Conservation (phyloP, 1,140 invertebrate genomes). For the Gryon sp. region DNA sequence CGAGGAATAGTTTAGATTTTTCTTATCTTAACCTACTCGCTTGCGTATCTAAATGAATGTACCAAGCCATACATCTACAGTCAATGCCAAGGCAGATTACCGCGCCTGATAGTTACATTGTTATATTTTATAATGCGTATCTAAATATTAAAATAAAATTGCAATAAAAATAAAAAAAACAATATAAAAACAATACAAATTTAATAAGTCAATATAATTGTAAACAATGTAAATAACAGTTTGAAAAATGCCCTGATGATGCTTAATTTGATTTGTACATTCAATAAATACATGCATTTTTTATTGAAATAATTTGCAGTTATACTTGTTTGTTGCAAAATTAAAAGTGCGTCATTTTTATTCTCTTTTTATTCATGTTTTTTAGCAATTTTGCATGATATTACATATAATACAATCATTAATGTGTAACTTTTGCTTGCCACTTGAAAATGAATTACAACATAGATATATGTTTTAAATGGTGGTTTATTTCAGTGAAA, state of each 20-base stretch:
- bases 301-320: no score
- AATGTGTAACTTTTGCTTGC: conserved; percentile 30
- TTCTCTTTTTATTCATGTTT: no score
- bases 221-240: no score
- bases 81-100: conserved; percentile 66
- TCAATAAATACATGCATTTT: not conserved
- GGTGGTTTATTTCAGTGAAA: conserved; percentile 50
- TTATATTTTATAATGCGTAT: conserved; percentile 13
- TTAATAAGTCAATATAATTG: no score
- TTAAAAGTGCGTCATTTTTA: no score
- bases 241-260: no score
- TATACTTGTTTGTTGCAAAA: no score
- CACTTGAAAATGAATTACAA: conserved; percentile 47
- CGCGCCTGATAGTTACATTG: conserved; percentile 43
- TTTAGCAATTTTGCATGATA: no score
- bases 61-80: conserved; percentile 56
- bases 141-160: conserved; percentile 27
- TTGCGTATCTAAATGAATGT: conserved; percentile 56
- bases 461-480: conserved; percentile 50
- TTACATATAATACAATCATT: conserved; percentile 37
- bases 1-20: conserved; percentile 53
- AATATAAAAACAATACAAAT: no score
- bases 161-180: no score
- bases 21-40: conserved; percentile 58
- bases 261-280: not conserved